Conservation (phyloP, 2,113 vertebrate genomes). For the Strigops habroptila region DNA sequence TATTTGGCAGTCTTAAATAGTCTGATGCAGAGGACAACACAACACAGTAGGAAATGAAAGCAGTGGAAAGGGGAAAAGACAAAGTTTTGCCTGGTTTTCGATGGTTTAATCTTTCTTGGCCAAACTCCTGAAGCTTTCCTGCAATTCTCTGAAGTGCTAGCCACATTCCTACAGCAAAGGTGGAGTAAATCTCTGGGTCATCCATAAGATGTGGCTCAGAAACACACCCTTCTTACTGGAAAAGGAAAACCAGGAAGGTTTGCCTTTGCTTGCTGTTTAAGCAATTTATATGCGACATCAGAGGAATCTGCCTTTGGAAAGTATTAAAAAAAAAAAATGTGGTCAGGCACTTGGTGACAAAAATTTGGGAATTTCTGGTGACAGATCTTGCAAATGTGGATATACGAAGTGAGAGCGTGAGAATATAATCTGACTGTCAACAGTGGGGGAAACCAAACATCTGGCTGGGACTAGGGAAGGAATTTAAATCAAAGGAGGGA, state of each 20-base stretch:
- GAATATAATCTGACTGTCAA: constrained; percentile 6
- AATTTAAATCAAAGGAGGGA: not conserved
- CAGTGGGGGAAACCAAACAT: not conserved
- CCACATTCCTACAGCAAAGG: constrained; percentile 40
- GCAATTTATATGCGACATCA: not conserved
- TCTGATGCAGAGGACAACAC: constrained; percentile 59
- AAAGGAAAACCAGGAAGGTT: constrained; percentile 18
- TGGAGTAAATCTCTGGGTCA: constrained; percentile 12
- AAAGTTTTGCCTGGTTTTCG: constrained; percentile 16
- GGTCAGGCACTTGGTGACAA: not conserved
- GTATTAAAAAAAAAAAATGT: not conserved
- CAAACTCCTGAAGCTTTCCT: constrained; percentile 21
- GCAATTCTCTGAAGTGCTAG: constrained; percentile 37
- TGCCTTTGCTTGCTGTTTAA: constrained; percentile 6
- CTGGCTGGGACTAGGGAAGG: not conserved
- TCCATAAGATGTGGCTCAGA: constrained; percentile 34
- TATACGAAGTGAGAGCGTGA: not conserved
- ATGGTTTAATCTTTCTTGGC: constrained; percentile 41
- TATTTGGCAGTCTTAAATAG: constrained; percentile 59
- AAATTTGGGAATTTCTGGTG: not conserved
- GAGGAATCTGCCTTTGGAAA: constrained; percentile 28
- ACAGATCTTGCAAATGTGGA: not conserved
- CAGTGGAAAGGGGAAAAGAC: constrained; percentile 26
- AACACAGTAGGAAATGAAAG: constrained; percentile 50
- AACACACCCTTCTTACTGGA: constrained; percentile 40